Evolutionary conservation across 2,888 invertebrate species (phyloP), one percentile per base, ranked within the genome.

Genomic region (Zaprionus bogoriensis): DNA sequence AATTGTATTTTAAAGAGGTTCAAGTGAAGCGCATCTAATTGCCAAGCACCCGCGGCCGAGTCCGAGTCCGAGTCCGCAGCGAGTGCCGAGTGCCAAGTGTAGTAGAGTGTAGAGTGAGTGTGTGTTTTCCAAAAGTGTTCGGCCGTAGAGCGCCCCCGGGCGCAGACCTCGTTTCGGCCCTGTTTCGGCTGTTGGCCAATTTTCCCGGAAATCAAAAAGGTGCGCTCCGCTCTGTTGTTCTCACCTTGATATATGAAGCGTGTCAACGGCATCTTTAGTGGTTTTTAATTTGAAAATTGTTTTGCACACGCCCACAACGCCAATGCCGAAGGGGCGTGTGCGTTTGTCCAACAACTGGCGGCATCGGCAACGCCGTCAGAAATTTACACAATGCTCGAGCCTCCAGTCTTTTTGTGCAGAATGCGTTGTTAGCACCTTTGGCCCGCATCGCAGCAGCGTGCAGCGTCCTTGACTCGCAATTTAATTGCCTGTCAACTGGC

Each of bases 1-100:
- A 79, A 87, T 87, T 84, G 87, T 88, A 77, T 86, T 81, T 86
- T 86, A 86, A 85, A 85, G 84, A 84, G 84, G 69, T 78, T 87
- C 81, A 84, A 87, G 87, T 87, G 87, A 84, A 75, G 87, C 87
- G 77, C 70, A 74, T 79, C 87, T 85, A 85, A 85, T 85, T 87
- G 85, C 78, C 84, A 74, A 41, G 20, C 20, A 41, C 41, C 41
- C 20, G 20, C 20, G n/a, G n/a, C n/a, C n/a, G n/a, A n/a, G n/a
- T n/a, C n/a, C n/a, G n/a, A n/a, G n/a, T n/a, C n/a, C n/a, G n/a
- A n/a, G n/a, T n/a, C n/a, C n/a, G n/a, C 10, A 17, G 19, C n/a
- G 10, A 19, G n/a, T 9, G 10, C 19, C 7, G 17, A 41, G 20
- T 41, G 30, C 57, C 63, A 55, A 55, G 64, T 65, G 67, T n/a